Base-by-base conservation (phyloP, 2,888 invertebrate genomes). In the Digitonthophagus gazella region DNA sequence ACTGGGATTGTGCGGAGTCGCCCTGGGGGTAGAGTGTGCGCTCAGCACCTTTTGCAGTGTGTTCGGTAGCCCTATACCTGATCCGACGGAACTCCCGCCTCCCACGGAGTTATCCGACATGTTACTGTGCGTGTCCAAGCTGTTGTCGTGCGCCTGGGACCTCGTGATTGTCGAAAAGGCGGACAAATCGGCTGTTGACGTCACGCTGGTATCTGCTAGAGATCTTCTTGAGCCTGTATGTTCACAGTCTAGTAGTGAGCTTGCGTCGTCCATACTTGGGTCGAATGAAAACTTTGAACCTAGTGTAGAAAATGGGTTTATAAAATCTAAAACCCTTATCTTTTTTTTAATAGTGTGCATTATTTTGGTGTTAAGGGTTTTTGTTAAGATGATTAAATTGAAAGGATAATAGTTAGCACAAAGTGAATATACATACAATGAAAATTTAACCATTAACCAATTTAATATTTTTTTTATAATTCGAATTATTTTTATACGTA, bases 141-240 rank as follows among this genome's bases (percentile, higher is more conserved):
- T 90, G 84, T 91, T 91, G 80, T 91, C 91, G 68, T 89, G 88
- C 58, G 88, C 90, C 79, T 91, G 91, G 8, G 91, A 91, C 67
- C 90, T 86, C 8, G 90, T 91, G 76, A 89, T 89, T 69, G 86
- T 86, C 15, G 91, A 91, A 83, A 93, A 91, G 73, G 93, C 91
- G 75, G 92, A 92, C 70, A 93, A 85, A 80, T 93, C 93, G 0
- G 93, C 93, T 0, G 93, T 93, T 65, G 93, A 93, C 22, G 93
- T 93, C 66, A 93, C 91, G 76, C 92, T 92, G 16, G 93, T 93
- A 80, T 93, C 93, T 15, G 93, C 93, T 71, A 93, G 84, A 65
- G 93, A 93, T 67, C 92, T 89, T 68, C 92, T 86, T 15, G 93
- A 93, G 19, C 93, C 91, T 70, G 87, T 86, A 70, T 86, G 86